Percentiles rank a stretch among this genome's conserved stretches.
phyloP scores from a whole-genome alignment of 2,888 invertebrate species.

The Biston betularia region DNA sequence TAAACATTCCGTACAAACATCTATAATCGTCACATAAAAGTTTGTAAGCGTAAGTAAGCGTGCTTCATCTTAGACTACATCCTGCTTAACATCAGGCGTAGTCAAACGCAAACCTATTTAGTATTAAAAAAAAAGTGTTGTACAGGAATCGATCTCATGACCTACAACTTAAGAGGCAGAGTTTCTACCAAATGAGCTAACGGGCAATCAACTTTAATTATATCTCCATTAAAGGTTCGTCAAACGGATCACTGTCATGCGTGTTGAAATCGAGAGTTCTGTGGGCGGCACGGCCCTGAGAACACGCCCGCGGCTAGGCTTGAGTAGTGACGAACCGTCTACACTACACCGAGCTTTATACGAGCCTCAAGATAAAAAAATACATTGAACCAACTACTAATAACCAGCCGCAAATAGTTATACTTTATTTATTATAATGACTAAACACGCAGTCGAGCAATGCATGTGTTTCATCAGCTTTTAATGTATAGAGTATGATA shows the following conservation, averaged over 20 bases:
- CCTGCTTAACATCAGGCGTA: too few relatives aligned
- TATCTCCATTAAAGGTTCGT: constrained; percentile 24
- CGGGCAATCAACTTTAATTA: constrained; percentile 12
- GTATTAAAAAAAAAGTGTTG: too few relatives aligned
- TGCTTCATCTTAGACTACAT: too few relatives aligned
- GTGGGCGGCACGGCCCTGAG: constrained; percentile 63
- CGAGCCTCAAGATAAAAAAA: not conserved
- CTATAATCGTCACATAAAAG: too few relatives aligned
- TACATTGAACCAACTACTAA: constrained; percentile 3
- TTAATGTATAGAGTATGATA: too few relatives aligned
- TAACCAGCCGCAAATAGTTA: not conserved
- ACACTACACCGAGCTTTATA: constrained; percentile 12
- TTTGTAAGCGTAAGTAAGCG: too few relatives aligned
- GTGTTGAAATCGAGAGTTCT: constrained; percentile 66
- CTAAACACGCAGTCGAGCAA: not conserved
- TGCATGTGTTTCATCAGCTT: not conserved
- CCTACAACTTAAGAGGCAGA: too few relatives aligned
- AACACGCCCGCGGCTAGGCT: constrained; percentile 36
- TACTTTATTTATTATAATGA: constrained; percentile 2
- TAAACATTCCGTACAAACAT: too few relatives aligned
- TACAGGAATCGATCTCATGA: too few relatives aligned
- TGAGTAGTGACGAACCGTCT: constrained; percentile 10
- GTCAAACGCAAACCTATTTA: too few relatives aligned
- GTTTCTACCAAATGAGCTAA: too few relatives aligned
- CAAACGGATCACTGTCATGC: constrained; percentile 42